A percentile compares a stretch with the other conserved stretches of the same genome.
These are phyloP conservation scores for Incurvaria masculella DNA, from an alignment of 2,888 invertebrate genomes.

Conservation along the genomic window DNA sequence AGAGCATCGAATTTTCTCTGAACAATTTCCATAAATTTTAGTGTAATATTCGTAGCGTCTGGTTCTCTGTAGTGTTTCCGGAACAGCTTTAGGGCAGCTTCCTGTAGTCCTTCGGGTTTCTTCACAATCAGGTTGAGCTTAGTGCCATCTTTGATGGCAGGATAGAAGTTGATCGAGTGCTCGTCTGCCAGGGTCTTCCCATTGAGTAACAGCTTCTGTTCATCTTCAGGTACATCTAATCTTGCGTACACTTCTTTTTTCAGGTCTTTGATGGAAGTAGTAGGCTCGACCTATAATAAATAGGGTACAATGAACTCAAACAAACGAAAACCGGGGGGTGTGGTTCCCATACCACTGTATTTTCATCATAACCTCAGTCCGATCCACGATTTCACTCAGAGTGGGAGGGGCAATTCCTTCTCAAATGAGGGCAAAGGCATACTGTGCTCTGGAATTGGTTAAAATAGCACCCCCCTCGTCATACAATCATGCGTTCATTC, in stretches of 20 bases:
- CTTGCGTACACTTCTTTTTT: constrained; percentile 64
- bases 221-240: constrained; percentile 62
- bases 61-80: constrained; percentile 61
- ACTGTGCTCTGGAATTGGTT: too few relatives aligned
- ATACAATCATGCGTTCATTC: too few relatives aligned
- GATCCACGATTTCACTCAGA: too few relatives aligned
- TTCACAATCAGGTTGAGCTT: constrained; percentile 70
- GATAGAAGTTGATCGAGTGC: constrained; percentile 65
- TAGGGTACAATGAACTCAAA: too few relatives aligned
- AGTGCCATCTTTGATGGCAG: constrained; percentile 70
- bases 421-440: too few relatives aligned
- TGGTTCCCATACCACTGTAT: too few relatives aligned
- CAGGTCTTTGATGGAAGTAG: constrained; percentile 62
- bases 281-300: constrained; percentile 43
- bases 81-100: constrained; percentile 56
- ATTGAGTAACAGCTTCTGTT: constrained; percentile 68
- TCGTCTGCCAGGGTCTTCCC: constrained; percentile 72
- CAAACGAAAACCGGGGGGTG: too few relatives aligned
- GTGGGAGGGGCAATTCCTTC: too few relatives aligned
- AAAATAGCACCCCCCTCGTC: too few relatives aligned
- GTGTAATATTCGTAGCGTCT: constrained; percentile 60
- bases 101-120: constrained; percentile 61
- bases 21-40: constrained; percentile 54
- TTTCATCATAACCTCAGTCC: too few relatives aligned
- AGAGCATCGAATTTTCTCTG: constrained; percentile 50